Base-by-base conservation (phyloP, 2,113 vertebrate species). In the Ploceus nigricollis region DNA sequence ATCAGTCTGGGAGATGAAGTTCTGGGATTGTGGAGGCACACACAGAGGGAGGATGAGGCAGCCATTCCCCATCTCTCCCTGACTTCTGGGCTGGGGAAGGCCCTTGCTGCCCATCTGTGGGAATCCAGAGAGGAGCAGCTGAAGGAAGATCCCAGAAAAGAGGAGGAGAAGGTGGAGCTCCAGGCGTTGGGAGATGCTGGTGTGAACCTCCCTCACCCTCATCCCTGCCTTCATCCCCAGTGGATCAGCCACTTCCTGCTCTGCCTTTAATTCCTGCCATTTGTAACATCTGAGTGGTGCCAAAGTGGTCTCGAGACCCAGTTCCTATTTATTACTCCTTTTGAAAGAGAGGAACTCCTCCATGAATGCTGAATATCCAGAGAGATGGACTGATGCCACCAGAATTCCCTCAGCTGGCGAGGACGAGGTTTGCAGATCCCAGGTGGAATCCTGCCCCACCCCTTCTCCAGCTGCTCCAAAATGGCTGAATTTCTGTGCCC, bases 311-410 rank as follows among this genome's bases (percentile, higher is more conserved):
- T 11, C 1, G 5, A 84, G 87, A 60, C 11, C 72, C 92, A 79
- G 76, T 93, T 87, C 58, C 33, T 65, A 57, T 82, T 94, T 94
- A 82, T 90, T 64, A 14, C 78, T 85, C 61, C 39, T 91, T 85
- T 45, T 82, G 70, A 85, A 76, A 57, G 81, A 85, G 66, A 63
- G 89, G 75, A 78, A 4, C 2, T 7, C 19, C 63, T 90, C 19
- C 39, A 9, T 23, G 68, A 72, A 91, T 31, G 5, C 40, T 45
- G 72, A 79, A 23, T 30, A n/a, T 66, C 15, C 80, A 42, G 84
- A 82, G 84, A 63, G 70, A 75, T 75, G 87, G 87, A 84, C 28
- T n/a, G 53, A 35, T 11, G 65, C 53, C 87, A 79, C 70, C 77
- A 84, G 73, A 81, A 87, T 70, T 73, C 39, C 69, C 56, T 47